Evolutionary conservation across 2,797 vertebrate species (phyloP).

Genomic region (Sphenopsis melanotis): DNA sequence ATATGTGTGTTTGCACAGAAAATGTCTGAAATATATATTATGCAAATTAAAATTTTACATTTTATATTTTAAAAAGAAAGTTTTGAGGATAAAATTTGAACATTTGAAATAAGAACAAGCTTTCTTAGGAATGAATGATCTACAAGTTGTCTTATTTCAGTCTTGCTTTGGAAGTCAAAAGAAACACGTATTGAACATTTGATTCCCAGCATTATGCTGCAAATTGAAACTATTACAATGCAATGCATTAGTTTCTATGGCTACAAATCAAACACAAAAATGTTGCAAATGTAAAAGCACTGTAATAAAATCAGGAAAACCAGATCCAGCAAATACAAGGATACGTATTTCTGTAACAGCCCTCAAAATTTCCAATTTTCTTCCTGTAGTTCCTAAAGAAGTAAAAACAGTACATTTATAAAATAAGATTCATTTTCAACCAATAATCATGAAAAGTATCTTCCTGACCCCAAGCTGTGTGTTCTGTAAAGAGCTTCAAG

Average conservation of each 20-base stretch:
- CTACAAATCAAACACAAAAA: background rate
- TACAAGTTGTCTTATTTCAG: background rate
- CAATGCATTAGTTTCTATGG: background rate
- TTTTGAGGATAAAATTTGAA: background rate
- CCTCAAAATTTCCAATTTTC: constrained; percentile 76
- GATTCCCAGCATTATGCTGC: background rate
- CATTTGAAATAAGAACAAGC: background rate
- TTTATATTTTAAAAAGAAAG: background rate
- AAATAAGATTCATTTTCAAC: background rate
- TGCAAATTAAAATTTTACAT: background rate
- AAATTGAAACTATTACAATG: background rate
- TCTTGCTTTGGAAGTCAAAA: background rate
- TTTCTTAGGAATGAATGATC: background rate
- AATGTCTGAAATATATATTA: background rate
- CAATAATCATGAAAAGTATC: background rate
- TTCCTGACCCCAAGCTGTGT: background rate
- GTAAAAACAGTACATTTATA: background rate
- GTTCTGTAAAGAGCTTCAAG: background rate
- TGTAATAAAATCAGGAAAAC: background rate
- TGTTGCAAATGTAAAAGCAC: background rate
- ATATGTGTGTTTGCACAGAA: background rate
- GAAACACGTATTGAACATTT: background rate
- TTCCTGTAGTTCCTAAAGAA: constrained; percentile 75
- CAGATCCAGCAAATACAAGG: constrained; percentile 71
- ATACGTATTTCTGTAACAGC: constrained; percentile 96